Base-by-base conservation (phyloP, 2,113 vertebrate genomes). In the Hydrochoerus hydrochaeris region DNA sequence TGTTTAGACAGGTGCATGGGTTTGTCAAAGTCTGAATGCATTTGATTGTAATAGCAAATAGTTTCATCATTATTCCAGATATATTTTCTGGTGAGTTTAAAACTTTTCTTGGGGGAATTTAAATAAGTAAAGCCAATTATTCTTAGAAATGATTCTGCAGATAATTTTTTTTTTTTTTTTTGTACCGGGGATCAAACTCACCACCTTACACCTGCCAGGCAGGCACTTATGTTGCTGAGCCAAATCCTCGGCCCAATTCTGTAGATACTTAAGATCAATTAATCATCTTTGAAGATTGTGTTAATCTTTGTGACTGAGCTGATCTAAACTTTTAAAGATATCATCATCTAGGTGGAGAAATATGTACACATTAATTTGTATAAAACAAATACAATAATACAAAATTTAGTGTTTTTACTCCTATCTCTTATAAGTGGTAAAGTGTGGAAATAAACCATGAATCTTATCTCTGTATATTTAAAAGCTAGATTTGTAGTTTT, bases 11-110 rank as follows among this genome's bases (percentile, higher is more conserved):
- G 3, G 63, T 81, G 63, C 16, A 41, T 63, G 24, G 24, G 85
- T 95, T 96, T 95, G 78, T 95, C n/a, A 95, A 89, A 96, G 93
- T 24, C 14, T 60, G 58, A 90, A 67, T 58, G 60, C n/a, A 26
- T 67, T 88, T 85, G 54, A 38, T 73, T 82, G 38, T 77, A 80
- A 58, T 28, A 58, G 2, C 26, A 35, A 38, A 57, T 81, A 19
- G 1, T 90, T 90, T 85, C 12, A 89, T 88, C 54, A 90, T 86
- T 62, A 92, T 83, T 62, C 44, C 67, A 92, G 85, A 88, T 63
- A 19, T 54, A 32, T 44, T 89, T 93, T 90, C 80, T 86, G 87
- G 24, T 24, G 38, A 82, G 75, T 67, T 77, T 87, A 86, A 95
- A 93, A 67, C 35, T 92, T 19, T 84, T 85, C 44, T 69, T 87